These are phyloP conservation scores for Lumbricus terrestris DNA, from an alignment of 2,888 invertebrate genomes.

Conservation along the genomic window DNA sequence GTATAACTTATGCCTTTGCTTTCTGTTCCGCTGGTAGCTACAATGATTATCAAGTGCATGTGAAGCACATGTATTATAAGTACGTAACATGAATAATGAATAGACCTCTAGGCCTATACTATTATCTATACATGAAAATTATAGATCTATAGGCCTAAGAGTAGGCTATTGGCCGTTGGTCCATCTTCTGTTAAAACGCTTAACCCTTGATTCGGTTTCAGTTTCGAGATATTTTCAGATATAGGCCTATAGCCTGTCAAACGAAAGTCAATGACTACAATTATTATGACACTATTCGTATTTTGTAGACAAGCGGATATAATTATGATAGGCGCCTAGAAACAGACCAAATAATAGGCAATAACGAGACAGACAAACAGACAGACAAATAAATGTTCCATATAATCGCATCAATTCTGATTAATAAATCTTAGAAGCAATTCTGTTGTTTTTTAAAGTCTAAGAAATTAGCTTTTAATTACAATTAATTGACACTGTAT, in stretches of 20 bases:
- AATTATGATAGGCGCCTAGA: too few relatives aligned
- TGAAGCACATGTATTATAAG: neutral
- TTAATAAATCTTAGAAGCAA: too few relatives aligned
- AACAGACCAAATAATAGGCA: too few relatives aligned
- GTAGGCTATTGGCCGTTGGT: too few relatives aligned
- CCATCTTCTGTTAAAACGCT: neutral
- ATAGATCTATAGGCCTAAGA: neutral
- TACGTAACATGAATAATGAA: neutral
- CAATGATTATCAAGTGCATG: neutral
- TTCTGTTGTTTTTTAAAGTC: too few relatives aligned
- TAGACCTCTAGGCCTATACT: neutral
- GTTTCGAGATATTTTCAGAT: neutral
- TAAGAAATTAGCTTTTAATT: too few relatives aligned
- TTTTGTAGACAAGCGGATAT: too few relatives aligned
- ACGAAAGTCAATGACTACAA: neutral
- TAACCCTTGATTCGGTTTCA: neutral
- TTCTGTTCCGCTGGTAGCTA: neutral
- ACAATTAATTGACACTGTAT: too few relatives aligned
- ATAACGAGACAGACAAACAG: neutral
- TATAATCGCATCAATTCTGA: neutral
- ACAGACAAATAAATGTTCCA: neutral
- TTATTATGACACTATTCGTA: too few relatives aligned
- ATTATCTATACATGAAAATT: neutral
- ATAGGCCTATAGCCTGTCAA: neutral
- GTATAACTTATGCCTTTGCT: neutral